Evolutionary conservation across 37 sponge, comb jelly and placozoan genomes (phyloP).

Genomic region (Hexactinellida sp.): DNA sequence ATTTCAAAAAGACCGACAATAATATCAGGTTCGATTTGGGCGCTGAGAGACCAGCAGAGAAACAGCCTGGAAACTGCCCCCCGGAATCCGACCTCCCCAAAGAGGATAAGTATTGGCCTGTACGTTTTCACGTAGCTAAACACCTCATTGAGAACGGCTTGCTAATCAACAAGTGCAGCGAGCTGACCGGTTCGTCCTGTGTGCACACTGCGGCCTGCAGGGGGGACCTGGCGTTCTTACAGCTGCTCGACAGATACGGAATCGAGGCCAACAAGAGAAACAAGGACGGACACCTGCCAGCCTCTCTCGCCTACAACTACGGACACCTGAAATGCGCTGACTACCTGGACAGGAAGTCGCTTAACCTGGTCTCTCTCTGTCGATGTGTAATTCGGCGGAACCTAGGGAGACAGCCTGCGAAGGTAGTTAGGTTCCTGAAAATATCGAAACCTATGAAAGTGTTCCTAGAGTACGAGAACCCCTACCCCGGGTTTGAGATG

Average conservation of each 20-base stretch:
- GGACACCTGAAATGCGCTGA: background rate
- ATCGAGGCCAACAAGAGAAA: background rate
- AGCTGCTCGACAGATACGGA: background rate
- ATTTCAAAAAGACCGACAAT: background rate
- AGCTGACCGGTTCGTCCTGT: background rate
- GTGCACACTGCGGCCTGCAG: background rate
- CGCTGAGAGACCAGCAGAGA: background rate
- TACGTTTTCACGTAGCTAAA: background rate
- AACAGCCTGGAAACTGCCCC: background rate
- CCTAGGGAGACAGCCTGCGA: background rate
- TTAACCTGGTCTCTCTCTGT: background rate
- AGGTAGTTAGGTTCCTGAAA: background rate
- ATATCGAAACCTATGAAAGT: background rate
- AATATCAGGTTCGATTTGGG: background rate
- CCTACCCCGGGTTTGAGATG: background rate
- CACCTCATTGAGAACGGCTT: background rate
- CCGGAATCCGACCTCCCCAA: background rate
- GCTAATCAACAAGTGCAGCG: background rate
- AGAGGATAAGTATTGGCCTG: background rate
- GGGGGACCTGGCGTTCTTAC: background rate
- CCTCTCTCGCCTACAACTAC: background rate
- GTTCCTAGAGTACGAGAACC: background rate
- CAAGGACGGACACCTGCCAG: background rate
- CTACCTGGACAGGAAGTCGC: background rate
- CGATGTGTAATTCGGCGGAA: background rate